phyloP scores from a whole-genome alignment of 2,888 invertebrate genomes.

The Macrophya annulata region DNA sequence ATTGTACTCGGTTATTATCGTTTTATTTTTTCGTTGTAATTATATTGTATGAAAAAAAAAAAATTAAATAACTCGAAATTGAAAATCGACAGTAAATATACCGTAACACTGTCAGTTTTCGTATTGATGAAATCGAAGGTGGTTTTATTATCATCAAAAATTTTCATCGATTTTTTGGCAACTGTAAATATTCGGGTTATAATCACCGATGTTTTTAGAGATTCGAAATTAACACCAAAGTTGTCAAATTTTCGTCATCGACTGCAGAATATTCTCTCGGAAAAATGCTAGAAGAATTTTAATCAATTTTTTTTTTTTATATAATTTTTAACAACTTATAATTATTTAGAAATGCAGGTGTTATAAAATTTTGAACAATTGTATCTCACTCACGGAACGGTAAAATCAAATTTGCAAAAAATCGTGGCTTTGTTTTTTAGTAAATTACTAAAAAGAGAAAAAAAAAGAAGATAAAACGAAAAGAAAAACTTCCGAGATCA shows the following conservation, averaged over 20 bases:
- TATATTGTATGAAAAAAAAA: neutral
- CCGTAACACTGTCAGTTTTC: neutral
- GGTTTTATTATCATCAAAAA: neutral
- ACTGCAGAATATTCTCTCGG: too few species aligned
- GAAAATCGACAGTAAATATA: neutral
- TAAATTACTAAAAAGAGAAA: neutral
- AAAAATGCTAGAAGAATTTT: too few species aligned
- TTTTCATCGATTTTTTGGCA: neutral
- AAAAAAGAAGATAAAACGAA: neutral
- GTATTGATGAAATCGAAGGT: neutral
- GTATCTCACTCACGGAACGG: too few species aligned
- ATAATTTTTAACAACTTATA: too few species aligned
- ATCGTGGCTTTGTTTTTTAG: neutral
- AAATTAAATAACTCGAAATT: neutral
- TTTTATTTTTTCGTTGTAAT: neutral
- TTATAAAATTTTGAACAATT: neutral
- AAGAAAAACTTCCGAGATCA: neutral
- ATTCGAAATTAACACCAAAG: neutral
- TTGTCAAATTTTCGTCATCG: neutral
- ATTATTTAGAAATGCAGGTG: neutral
- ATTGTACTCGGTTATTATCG: neutral
- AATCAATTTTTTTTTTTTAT: too few species aligned
- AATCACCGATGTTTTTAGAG: neutral
- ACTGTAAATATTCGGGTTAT: neutral
- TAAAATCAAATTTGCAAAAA: neutral